Base-by-base conservation (phyloP, 2,113 vertebrate species). In the Mesoclemmys tuberculata region DNA sequence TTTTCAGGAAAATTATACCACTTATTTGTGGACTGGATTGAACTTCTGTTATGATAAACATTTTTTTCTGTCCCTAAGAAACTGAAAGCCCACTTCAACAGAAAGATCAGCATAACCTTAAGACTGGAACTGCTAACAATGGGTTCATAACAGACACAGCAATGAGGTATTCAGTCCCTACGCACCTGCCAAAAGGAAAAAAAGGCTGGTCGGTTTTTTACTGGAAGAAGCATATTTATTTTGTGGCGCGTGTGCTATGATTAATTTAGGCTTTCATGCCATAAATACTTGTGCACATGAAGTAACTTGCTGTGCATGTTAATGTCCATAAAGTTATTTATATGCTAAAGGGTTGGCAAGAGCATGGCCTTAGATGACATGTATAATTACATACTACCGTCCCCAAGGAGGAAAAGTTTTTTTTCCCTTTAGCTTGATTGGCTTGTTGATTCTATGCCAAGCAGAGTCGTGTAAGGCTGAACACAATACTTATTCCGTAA, bases 371-470 rank as follows among this genome's bases (percentile, higher is more conserved):
- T 86, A 90, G 87, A 85, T 87, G 31, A 80, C 68, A 55, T 46
- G 31, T 68, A 9, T 26, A 88, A 95, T 38, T 91, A 56, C 71
- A 86, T 38, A 44, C 26, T 82, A 80, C 5, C 44, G 51, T 61
- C 82, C 79, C 90, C 85, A 86, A 85, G 61, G 12, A 52, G 64
- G 56, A 86, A 64, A 61, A 84, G 56, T 31, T 44, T 38, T 21
- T 77, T 91, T 82, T 91, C 96, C 87, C 82, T 91, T 85, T 85
- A 95, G 44, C 84, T 35, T 88, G 74, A 83, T 89, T 74, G 80
- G 80, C 89, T 95, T 96, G 92, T 75, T 97, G 83, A 9, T 78
- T 85, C 80, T 90, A 78, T 95, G 94, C 95, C 96, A 96, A 93
- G 91, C 46, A 85, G 68, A 95, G 88, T 58, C 84, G 79, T 83